Base-by-base conservation (phyloP, 2,113 vertebrate species). In the Zosterops borbonicus region DNA sequence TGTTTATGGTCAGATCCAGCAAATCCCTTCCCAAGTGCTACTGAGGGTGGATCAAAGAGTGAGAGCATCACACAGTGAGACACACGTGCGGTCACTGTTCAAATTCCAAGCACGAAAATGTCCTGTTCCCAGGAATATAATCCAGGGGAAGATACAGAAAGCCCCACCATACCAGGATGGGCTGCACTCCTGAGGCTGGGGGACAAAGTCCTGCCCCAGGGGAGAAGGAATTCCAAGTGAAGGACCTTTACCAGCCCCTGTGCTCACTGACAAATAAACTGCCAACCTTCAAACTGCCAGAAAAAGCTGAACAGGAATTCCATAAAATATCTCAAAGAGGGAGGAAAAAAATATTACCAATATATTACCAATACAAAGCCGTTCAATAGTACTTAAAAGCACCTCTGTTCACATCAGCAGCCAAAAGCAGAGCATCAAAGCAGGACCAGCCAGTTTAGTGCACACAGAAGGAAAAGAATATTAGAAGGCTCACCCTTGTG, bases 51-150 rank as follows among this genome's bases (percentile, higher is more conserved):
- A 13, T 49, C 12, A 15, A 59, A 37, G 46, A 64, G 25, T 2
- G 10, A 27, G 27, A 23, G 9, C 21, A 11, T 11, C 33, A 35
- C 1, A 21, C 3, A 27, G 37, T 9, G 15, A 71, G 71, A 31
- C 18, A 60, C 14, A 0, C 3, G 2, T 12, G 13, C 28, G 44
- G 17, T 5, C 23, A 20, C 27, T 44, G 18, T 1, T 55, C 22
- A 16, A 46, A 33, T 60, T 14, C 52, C 41, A 73, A 14, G 49
- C 13, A 44, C 47, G 65, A 67, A 21, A 3, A 23, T 4, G 7
- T 25, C 25, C 39, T 10, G 5, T 37, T 44, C 80, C 29, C 2
- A 27, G 27, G 11, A 75, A 13, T 1, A 46, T 25, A 28, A 63
- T 8, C n/a, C 7, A 46, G 17, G 9, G 12, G 8, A 44, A 49